These are phyloP conservation scores for Parthenolecanium corni DNA, from an alignment of 2,888 invertebrate genomes.

Conservation along the genomic window DNA sequence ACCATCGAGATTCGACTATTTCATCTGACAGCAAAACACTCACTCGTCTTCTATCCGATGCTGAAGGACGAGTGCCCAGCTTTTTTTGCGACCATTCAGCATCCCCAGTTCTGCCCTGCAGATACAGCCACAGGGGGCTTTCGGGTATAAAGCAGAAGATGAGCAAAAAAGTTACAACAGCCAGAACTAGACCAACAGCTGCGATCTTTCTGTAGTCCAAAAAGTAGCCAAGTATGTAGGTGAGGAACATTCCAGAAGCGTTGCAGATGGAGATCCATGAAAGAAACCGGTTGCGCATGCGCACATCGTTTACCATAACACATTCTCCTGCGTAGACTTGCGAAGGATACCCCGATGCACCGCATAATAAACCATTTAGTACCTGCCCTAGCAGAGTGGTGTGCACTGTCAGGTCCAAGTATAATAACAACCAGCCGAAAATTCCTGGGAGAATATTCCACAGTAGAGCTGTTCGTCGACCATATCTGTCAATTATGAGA, in stretches of 20 bases:
- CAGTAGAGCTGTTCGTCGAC: constrained; percentile 43
- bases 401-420: background rate
- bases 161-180: constrained; percentile 37
- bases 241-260: constrained; percentile 43
- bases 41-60: no score
- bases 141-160: constrained; percentile 43
- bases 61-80: constrained; percentile 31
- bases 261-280: constrained; percentile 47
- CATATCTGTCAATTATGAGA: constrained; percentile 43
- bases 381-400: constrained; percentile 34
- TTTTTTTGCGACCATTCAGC: constrained; percentile 38
- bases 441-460: constrained; percentile 42
- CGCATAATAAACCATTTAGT: constrained; percentile 39
- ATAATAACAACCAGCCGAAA: constrained; percentile 44
- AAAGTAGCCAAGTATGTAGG: constrained; percentile 44
- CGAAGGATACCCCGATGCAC: constrained; percentile 45
- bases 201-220: constrained; percentile 38
- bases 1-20: background rate
- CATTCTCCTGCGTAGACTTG: constrained; percentile 47
- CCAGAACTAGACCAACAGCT: constrained; percentile 38
- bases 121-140: constrained; percentile 46
- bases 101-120: constrained; percentile 41
- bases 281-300: constrained; percentile 42
- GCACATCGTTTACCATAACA: constrained; percentile 32
- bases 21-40: no score